These are phyloP conservation scores for Steinernema hermaphroditum DNA, from an alignment of 2,888 invertebrate genomes.

Conservation along the genomic window DNA sequence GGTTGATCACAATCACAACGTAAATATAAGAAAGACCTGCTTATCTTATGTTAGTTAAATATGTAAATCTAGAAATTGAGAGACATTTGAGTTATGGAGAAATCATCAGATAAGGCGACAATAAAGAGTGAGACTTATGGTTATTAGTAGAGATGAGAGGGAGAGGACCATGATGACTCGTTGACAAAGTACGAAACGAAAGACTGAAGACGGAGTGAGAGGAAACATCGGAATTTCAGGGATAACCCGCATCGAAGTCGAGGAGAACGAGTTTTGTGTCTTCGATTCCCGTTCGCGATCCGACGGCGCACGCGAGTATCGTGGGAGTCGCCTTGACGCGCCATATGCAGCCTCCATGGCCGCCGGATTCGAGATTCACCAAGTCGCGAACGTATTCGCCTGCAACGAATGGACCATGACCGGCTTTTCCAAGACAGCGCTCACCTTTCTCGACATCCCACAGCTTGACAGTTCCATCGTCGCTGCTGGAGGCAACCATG, in stretches of 20 bases:
- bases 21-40: slow-evolving; percentile 30
- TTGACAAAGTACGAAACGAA: background rate
- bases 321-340: slow-evolving; percentile 90
- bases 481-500: slow-evolving; percentile 97
- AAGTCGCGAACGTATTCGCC: slow-evolving; percentile 91
- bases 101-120: slow-evolving; percentile 29
- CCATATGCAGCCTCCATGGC: slow-evolving; percentile 98
- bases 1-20: slow-evolving; percentile 22
- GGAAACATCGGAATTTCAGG: slow-evolving; percentile 32
- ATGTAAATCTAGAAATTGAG: background rate
- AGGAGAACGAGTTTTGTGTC: slow-evolving; percentile 96
- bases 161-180: too few relatives aligned
- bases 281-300: slow-evolving; percentile 96
- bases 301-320: slow-evolving; percentile 95
- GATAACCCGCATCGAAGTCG: slow-evolving; percentile 82
- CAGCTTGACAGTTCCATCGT: slow-evolving; percentile 97
- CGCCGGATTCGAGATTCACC: slow-evolving; percentile 88
- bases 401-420: slow-evolving; percentile 35
- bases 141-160: background rate
- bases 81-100: background rate
- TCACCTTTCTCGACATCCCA: slow-evolving; percentile 84
- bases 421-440: background rate
- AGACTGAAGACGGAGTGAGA: slow-evolving; percentile 1
- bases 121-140: background rate
- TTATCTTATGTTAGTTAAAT: slow-evolving; percentile 23